Conservation (phyloP, 2,113 vertebrate species). For the Eulemur rufifrons region DNA sequence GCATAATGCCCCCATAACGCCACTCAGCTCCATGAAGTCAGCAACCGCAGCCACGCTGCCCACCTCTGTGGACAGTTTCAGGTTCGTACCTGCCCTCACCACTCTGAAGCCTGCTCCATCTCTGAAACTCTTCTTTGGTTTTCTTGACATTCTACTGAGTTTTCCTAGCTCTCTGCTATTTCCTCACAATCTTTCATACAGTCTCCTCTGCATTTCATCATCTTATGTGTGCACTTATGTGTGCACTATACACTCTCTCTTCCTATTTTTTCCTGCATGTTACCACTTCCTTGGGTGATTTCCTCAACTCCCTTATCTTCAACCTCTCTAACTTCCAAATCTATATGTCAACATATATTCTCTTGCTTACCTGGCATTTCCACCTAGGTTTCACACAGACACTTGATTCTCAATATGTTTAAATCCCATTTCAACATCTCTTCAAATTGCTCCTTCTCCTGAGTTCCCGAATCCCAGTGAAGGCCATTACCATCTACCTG, state of each 20-base stretch:
- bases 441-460: constrained; percentile 9
- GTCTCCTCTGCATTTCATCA: not conserved
- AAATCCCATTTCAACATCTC: constrained; percentile 31
- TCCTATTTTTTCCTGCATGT: not conserved
- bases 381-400: not conserved
- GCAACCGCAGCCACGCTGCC: not conserved
- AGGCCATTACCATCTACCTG: not conserved
- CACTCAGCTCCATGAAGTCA: not conserved
- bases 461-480: not conserved
- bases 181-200: not conserved
- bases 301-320: constrained; percentile 18
- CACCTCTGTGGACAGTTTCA: not conserved
- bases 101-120: not conserved
- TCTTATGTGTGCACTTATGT: not conserved
- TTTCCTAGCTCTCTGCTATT: not conserved
- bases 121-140: constrained; percentile 2
- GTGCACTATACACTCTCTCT: too few relatives aligned
- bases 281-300: not conserved
- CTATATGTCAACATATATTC: not conserved
- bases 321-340: not conserved
- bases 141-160: not conserved
- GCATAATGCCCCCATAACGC: not conserved
- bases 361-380: not conserved
- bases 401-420: constrained; percentile 11
- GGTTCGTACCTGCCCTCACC: not conserved